These are phyloP conservation scores for Eucera pruinosa DNA, from an alignment of 2,888 invertebrate genomes.

Conservation along the genomic window DNA sequence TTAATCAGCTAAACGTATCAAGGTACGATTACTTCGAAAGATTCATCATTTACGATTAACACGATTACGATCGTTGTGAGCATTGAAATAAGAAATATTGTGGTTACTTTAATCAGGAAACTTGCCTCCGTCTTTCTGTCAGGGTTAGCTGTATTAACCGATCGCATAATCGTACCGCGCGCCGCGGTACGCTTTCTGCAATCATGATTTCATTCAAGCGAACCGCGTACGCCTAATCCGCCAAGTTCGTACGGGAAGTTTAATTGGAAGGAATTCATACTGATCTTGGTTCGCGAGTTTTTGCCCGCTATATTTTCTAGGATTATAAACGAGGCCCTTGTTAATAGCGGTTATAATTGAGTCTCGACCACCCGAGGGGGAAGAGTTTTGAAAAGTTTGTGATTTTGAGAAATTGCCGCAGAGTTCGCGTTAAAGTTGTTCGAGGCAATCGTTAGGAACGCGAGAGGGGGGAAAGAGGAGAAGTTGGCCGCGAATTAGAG, in stretches of 20 bases:
- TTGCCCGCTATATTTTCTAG: neutral
- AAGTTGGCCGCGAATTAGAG: neutral
- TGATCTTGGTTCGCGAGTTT: neutral
- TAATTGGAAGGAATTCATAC: constrained; percentile 4
- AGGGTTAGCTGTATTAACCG: no score
- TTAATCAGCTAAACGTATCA: no score
- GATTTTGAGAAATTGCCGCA: neutral
- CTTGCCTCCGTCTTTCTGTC: no score
- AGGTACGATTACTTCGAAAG: no score
- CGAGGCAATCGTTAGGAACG: neutral
- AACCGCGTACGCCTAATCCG: neutral
- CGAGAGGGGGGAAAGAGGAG: neutral
- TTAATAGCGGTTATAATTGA: constrained; percentile 11
- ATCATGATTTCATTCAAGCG: constrained; percentile 3
- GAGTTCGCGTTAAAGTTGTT: neutral
- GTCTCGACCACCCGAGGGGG: neutral
- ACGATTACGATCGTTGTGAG: no score
- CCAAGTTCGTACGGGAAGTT: neutral
- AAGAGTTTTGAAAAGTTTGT: neutral
- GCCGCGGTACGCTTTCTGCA: constrained; percentile 2
- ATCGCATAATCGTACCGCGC: constrained; percentile 29
- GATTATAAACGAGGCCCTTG: constrained; percentile 9
- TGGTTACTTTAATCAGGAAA: no score
- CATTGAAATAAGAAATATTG: no score
- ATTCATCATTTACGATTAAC: no score